Percentiles rank a stretch among this genome's conserved stretches.
phyloP scores from a whole-genome alignment of 2,113 vertebrate species.

The cat (Felis catus) region DNA sequence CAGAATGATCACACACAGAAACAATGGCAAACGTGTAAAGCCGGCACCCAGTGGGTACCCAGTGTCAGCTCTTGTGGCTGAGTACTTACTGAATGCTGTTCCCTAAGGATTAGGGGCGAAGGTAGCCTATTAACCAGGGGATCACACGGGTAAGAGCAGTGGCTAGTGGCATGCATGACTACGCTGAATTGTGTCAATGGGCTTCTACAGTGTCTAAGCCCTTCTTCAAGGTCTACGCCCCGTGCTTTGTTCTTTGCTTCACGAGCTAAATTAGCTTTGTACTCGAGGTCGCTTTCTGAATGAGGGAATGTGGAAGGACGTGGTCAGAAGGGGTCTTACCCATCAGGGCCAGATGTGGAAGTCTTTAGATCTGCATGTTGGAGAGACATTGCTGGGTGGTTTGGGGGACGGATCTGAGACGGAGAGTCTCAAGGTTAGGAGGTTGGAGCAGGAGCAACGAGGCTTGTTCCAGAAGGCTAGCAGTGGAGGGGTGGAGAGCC shows the following conservation, averaged over 20 bases:
- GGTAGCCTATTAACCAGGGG: background rate
- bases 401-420: background rate
- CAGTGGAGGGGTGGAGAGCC: background rate
- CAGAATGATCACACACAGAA: background rate
- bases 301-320: background rate
- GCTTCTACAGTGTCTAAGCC: background rate
- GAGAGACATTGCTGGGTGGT: background rate
- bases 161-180: accelerated
- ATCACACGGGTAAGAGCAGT: too few species aligned
- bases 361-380: background rate
- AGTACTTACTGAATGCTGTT: background rate
- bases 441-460: background rate
- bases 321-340: background rate
- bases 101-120: background rate
- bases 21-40: accelerated
- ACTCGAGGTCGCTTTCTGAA: background rate
- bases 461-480: background rate
- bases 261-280: background rate
- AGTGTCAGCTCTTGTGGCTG: background rate
- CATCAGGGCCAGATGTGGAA: background rate
- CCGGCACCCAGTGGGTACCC: background rate
- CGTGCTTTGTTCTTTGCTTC: background rate
- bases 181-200: accelerated
- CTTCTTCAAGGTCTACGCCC: background rate
- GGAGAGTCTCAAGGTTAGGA: background rate